Evolutionary conservation across 2,888 invertebrate species (phyloP).

Genomic region (Toxonevra muliebris): DNA sequence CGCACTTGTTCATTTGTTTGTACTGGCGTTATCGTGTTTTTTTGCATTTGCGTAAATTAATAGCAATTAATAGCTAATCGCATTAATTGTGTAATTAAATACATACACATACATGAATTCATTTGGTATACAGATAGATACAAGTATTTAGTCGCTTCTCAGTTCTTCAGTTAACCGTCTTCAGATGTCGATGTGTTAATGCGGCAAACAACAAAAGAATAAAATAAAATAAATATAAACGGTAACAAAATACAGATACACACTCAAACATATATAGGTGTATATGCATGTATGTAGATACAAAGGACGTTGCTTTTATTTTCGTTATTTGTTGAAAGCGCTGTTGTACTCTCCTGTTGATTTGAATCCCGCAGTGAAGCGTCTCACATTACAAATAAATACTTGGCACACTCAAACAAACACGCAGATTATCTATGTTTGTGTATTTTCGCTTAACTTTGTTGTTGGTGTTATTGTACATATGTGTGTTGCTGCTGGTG

Average conservation of each 20-base stretch:
- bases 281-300: not conserved
- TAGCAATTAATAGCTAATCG: conserved; percentile 38
- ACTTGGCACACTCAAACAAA: not conserved
- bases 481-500: too few species aligned
- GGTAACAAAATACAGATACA: not conserved
- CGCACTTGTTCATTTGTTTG: not conserved
- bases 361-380: not conserved
- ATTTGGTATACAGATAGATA: not conserved
- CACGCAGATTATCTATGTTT: not conserved
- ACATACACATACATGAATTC: not conserved
- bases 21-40: not conserved
- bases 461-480: not conserved
- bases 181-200: conserved; percentile 18
- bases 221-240: conserved; percentile 13
- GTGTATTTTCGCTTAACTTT: not conserved
- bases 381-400: not conserved
- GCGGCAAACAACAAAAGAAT: conserved; percentile 20
- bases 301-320: too few species aligned
- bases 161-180: too few species aligned
- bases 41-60: not conserved
- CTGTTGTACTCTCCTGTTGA: not conserved
- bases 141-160: too few species aligned
- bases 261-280: not conserved
- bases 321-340: not conserved
- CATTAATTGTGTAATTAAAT: conserved; percentile 39